These are phyloP conservation scores for Eucriotettix oculatus DNA, from an alignment of 2,888 invertebrate species.

Conservation along the genomic window DNA sequence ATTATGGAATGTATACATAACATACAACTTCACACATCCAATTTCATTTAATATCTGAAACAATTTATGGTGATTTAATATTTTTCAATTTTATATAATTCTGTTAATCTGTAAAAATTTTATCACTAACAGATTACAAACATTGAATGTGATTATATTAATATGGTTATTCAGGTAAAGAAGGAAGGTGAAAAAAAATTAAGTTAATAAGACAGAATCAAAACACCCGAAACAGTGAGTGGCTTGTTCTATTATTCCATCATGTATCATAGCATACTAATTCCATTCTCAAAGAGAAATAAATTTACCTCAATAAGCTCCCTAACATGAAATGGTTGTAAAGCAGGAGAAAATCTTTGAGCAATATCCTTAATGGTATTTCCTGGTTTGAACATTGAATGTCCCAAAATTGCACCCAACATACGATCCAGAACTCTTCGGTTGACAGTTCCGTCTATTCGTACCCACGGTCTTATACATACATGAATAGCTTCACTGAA, in stretches of 20 bases:
- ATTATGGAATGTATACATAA: neutral
- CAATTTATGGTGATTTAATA: neutral
- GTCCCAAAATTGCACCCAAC: conserved; percentile 45
- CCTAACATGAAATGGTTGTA: conserved; percentile 46
- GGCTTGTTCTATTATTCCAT: no score
- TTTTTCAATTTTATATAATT: neutral
- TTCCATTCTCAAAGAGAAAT: neutral
- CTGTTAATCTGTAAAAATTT: neutral
- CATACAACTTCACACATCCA: neutral
- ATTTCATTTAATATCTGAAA: neutral
- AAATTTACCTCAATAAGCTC: conserved; percentile 41
- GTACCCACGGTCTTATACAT: conserved; percentile 50
- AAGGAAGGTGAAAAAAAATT: no score
- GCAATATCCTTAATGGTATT: conserved; percentile 34
- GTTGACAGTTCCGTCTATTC: conserved; percentile 55
- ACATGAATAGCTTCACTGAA: conserved; percentile 18
- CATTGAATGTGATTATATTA: no score
- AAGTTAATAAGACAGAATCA: no score
- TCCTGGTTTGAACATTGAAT: conserved; percentile 45
- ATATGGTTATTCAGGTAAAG: no score
- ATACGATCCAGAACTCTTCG: conserved; percentile 47
- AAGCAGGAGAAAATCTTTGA: conserved; percentile 39
- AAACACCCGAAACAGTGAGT: no score
- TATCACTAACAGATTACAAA: no score
- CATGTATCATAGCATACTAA: no score